Conservation (phyloP, 2,797 vertebrate genomes). For the Galaxias olidus region DNA sequence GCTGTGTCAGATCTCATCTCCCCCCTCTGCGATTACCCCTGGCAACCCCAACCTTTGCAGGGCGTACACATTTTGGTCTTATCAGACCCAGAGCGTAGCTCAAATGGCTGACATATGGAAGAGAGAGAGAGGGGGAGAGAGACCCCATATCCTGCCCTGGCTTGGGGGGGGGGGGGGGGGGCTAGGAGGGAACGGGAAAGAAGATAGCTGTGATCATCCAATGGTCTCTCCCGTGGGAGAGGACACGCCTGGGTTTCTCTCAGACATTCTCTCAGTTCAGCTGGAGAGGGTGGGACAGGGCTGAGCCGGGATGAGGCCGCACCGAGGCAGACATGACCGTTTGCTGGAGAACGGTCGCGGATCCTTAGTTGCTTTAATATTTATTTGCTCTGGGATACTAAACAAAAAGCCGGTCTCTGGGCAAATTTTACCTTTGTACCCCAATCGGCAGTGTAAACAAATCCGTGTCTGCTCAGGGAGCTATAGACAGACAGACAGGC, state of each 20-base stretch:
- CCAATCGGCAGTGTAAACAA: slow-evolving; percentile 28
- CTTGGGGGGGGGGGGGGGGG: slow-evolving; percentile 7
- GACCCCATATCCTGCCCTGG: slow-evolving; percentile 18
- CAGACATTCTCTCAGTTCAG: slow-evolving; percentile 46
- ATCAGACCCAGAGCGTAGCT: slow-evolving; percentile 36
- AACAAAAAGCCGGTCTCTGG: neutral
- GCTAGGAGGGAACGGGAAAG: slow-evolving; percentile 58
- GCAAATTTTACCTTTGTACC: slow-evolving; percentile 9
- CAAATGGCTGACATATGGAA: slow-evolving; percentile 34
- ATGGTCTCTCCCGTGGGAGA: slow-evolving; percentile 58
- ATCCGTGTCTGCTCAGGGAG: neutral
- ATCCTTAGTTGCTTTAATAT: too few species aligned
- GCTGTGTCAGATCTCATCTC: slow-evolving; percentile 7
- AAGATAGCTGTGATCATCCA: slow-evolving; percentile 57
- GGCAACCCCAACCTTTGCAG: slow-evolving; percentile 3
- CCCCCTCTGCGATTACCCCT: slow-evolving; percentile 27
- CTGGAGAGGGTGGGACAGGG: slow-evolving; percentile 24
- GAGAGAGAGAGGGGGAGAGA: slow-evolving; percentile 29
- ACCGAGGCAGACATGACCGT: neutral
- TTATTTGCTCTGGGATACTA: neutral
- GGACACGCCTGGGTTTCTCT: slow-evolving; percentile 56
- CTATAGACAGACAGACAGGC: slow-evolving; percentile 24
- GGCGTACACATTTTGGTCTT: slow-evolving; percentile 24
- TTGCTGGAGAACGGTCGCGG: neutral
- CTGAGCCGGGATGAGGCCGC: too few species aligned